phyloP scores from a whole-genome alignment of 2,888 invertebrate genomes.

The Apocheima hispidaria region DNA sequence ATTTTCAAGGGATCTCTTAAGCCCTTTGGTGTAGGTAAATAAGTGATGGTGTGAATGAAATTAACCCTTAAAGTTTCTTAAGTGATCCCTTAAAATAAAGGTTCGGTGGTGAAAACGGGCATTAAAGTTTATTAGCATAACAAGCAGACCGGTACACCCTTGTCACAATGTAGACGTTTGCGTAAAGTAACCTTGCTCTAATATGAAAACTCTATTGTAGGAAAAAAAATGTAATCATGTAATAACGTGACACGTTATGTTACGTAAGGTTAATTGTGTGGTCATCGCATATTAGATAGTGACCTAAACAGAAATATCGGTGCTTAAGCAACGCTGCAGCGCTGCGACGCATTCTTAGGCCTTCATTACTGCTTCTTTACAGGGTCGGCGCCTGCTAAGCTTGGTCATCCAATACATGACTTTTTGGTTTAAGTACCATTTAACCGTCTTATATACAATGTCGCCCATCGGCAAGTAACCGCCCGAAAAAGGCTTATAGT shows the following conservation, averaged over 20 bases:
- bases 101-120: too few species aligned
- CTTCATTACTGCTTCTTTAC: conserved; percentile 37
- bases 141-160: neutral
- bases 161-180: conserved; percentile 17
- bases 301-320: conserved; percentile 50
- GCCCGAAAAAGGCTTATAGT: too few species aligned
- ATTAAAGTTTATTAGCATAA: too few species aligned
- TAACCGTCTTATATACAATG: too few species aligned
- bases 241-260: conserved; percentile 49
- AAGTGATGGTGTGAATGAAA: too few species aligned
- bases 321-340: conserved; percentile 52
- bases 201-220: conserved; percentile 32
- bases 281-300: conserved; percentile 50
- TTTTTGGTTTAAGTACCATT: conserved; percentile 23
- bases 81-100: too few species aligned
- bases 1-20: too few species aligned
- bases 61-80: too few species aligned
- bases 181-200: conserved; percentile 45
- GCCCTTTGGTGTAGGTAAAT: too few species aligned
- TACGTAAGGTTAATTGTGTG: conserved; percentile 45
- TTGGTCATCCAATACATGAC: conserved; percentile 25
- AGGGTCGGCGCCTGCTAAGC: conserved; percentile 25
- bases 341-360: conserved; percentile 52
- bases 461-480: too few species aligned
- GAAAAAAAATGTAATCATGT: conserved; percentile 44